phyloP scores from a whole-genome alignment of 2,888 invertebrate genomes.

The Margaritifera margaritifera region DNA sequence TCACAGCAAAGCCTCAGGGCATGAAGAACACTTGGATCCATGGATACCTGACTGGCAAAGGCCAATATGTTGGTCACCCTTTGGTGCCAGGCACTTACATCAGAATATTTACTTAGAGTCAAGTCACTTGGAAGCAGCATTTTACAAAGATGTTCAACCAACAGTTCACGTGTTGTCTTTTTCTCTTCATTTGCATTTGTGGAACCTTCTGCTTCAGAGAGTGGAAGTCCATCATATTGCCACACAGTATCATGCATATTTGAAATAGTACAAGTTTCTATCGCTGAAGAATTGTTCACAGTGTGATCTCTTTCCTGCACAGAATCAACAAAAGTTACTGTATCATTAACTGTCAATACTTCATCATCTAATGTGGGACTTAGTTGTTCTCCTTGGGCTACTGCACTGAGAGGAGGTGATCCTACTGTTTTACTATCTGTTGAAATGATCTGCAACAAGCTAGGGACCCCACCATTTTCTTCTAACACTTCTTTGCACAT shows the following conservation, averaged over 20 bases:
- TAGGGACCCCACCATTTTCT: not conserved
- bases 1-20: slow-evolving; percentile 12
- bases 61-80: slow-evolving; percentile 3
- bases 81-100: slow-evolving; percentile 6
- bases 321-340: no score
- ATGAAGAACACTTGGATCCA: slow-evolving; percentile 6
- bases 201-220: slow-evolving; percentile 1
- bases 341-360: no score
- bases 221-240: not conserved
- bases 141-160: slow-evolving; percentile 14
- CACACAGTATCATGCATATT: not conserved
- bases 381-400: no score
- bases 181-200: not conserved
- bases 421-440: no score
- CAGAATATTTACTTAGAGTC: not conserved
- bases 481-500: slow-evolving; percentile 3
- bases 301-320: no score
- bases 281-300: no score
- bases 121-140: slow-evolving; percentile 10
- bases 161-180: not conserved
- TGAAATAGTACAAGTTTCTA: no score
- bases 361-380: no score
- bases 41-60: slow-evolving; percentile 6
- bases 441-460: no score
- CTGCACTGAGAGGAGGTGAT: no score